These are phyloP conservation scores for Aegithalos caudatus DNA, from an alignment of 2,113 vertebrate species.

Conservation along the genomic window DNA sequence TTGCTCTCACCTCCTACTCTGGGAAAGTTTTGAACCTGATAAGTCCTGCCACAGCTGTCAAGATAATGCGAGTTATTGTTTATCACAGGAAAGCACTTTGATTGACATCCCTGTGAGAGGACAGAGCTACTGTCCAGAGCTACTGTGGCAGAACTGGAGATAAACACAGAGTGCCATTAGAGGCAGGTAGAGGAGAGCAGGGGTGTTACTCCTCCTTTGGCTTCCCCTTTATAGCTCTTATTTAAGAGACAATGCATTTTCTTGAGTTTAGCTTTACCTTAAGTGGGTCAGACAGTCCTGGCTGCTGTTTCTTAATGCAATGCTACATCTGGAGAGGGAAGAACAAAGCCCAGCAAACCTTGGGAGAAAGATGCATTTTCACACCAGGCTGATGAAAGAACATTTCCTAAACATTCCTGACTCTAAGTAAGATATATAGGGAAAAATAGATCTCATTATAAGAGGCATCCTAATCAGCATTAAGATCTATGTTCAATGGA, in stretches of 20 bases:
- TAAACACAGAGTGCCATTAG: background rate
- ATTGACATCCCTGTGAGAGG: background rate
- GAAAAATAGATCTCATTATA: background rate
- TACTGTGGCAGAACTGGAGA: background rate
- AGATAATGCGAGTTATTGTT: background rate
- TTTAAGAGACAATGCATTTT: background rate
- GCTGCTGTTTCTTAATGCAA: background rate
- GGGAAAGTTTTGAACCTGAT: background rate
- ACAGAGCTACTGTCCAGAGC: background rate
- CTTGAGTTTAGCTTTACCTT: background rate
- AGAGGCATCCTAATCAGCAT: background rate
- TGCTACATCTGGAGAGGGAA: background rate
- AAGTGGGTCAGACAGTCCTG: background rate
- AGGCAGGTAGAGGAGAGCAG: background rate
- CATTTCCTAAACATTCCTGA: background rate
- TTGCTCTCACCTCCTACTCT: background rate
- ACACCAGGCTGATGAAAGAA: background rate
- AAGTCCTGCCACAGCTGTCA: background rate
- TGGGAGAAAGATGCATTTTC: background rate
- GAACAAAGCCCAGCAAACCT: background rate
- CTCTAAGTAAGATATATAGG: background rate
- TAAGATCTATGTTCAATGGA: background rate
- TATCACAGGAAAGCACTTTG: background rate
- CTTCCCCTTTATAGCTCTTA: background rate
- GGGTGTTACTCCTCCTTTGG: background rate